Evolutionary conservation across 2,888 invertebrate species (phyloP).

Genomic region (Phortica magna): DNA sequence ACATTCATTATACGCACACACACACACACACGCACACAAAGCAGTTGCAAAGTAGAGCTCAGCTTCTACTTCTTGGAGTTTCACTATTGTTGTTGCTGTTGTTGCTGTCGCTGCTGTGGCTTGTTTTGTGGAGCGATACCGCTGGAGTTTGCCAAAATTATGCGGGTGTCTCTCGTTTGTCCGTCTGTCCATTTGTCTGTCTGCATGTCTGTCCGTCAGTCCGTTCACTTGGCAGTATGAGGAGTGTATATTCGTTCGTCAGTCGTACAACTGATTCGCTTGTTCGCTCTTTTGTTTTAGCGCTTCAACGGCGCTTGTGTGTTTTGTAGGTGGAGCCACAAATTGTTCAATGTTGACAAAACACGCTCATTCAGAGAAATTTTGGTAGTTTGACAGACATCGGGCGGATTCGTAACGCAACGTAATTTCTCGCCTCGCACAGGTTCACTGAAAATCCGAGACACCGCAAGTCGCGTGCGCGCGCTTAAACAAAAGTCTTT

Average conservation of each 20-base stretch:
- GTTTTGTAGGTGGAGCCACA: constrained; percentile 74
- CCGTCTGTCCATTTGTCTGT: constrained; percentile 2
- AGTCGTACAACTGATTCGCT: constrained; percentile 15
- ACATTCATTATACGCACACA: neutral
- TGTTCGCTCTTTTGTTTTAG: constrained; percentile 37
- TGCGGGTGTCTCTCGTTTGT: constrained; percentile 61
- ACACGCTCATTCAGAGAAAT: constrained; percentile 49
- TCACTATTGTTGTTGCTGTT: constrained; percentile 37
- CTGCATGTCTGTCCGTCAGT: neutral
- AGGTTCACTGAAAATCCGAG: constrained; percentile 28
- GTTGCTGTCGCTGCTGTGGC: constrained; percentile 43
- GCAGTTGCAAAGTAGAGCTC: constrained; percentile 18
- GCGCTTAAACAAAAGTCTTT: constrained; percentile 22
- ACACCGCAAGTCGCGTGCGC: constrained; percentile 21
- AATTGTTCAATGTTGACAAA: constrained; percentile 70
- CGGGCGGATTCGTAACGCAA: constrained; percentile 62
- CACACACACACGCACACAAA: constrained; percentile 18
- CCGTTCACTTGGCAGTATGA: neutral
- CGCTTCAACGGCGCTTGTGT: constrained; percentile 49
- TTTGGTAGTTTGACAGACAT: constrained; percentile 48
- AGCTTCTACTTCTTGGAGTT: constrained; percentile 51
- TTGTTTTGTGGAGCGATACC: constrained; percentile 45
- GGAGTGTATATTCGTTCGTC: neutral
- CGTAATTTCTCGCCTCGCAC: constrained; percentile 5
- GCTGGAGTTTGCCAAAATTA: constrained; percentile 68